Conservation (phyloP, 2,888 invertebrate genomes). For the Zygothrica quintamaculata region DNA sequence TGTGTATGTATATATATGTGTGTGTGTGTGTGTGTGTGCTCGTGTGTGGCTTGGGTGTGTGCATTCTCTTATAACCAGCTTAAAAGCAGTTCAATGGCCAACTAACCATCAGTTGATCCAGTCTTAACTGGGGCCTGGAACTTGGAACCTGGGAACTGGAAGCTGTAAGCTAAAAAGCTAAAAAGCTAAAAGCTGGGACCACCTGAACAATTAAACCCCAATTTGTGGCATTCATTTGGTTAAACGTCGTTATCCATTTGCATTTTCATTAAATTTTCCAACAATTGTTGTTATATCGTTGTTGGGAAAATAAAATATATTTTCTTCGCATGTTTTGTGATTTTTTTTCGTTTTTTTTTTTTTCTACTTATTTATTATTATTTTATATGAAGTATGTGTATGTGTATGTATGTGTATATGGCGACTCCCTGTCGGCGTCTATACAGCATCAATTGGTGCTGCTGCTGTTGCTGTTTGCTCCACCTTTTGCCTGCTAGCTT, state of each 20-base stretch:
- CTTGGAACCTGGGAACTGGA: neutral
- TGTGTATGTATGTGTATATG: conserved; percentile 13
- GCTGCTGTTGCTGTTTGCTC: conserved; percentile 30
- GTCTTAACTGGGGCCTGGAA: conserved; percentile 1
- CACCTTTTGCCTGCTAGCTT: neutral
- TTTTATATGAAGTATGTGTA: too few relatives aligned
- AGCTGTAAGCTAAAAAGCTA: neutral
- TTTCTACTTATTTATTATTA: too few relatives aligned
- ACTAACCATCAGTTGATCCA: conserved; percentile 22
- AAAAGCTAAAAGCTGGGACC: conserved; percentile 13
- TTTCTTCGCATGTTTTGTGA: conserved; percentile 5
- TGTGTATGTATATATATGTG: conserved; percentile 14
- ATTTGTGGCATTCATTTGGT: conserved; percentile 55
- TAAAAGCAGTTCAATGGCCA: conserved; percentile 26
- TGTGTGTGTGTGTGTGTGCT: conserved; percentile 17
- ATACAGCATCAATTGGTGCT: conserved; percentile 47
- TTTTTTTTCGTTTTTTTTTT: too few relatives aligned
- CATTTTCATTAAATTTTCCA: conserved; percentile 61
- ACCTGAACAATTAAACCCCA: conserved; percentile 63
- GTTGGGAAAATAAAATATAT: conserved; percentile 24
- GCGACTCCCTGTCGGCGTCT: conserved; percentile 43
- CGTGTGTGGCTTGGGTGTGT: neutral
- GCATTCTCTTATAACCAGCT: conserved; percentile 15
- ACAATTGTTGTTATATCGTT: conserved; percentile 1
- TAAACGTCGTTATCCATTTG: conserved; percentile 61